Conservation (phyloP, 2,113 vertebrate species). For the Phocoena sinus region DNA sequence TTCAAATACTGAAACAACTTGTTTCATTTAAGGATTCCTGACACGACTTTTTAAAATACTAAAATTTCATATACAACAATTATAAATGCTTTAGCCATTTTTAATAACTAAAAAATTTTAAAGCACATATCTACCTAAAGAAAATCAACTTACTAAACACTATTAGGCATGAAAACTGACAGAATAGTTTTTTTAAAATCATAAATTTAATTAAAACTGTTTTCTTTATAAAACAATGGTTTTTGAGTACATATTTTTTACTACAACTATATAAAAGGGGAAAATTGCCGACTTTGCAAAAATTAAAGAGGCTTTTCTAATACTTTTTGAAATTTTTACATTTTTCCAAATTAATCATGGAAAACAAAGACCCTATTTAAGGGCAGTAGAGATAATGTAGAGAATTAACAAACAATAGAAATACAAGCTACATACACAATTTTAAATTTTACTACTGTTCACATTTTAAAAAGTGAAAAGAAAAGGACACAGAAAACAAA, state of each 20-base stretch:
- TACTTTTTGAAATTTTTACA: not conserved
- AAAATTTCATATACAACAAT: not conserved
- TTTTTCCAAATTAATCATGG: not conserved
- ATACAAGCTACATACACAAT: not conserved
- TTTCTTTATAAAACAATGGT: not conserved
- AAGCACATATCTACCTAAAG: not conserved
- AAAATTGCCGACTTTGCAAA: not conserved
- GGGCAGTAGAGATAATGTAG: rapidly evolving
- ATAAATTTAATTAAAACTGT: not conserved
- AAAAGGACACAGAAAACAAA: too few species aligned
- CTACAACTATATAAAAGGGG: not conserved
- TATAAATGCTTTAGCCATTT: not conserved
- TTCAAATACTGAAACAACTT: not conserved
- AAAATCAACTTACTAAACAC: not conserved
- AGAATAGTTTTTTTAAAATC: not conserved
- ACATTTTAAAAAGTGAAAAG: not conserved
- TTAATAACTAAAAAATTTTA: not conserved
- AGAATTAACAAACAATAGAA: not conserved
- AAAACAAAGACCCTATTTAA: not conserved
- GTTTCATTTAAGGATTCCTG: not conserved
- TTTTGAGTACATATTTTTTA: not conserved
- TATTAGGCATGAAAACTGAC: not conserved
- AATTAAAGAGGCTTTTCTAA: not conserved
- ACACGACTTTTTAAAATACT: not conserved
- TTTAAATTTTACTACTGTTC: not conserved